A percentile compares a stretch with the other conserved stretches of the same genome.
Evolutionary conservation across 2,797 vertebrate genomes (phyloP).

Genomic region (Paratrypauchen microcephalus): DNA sequence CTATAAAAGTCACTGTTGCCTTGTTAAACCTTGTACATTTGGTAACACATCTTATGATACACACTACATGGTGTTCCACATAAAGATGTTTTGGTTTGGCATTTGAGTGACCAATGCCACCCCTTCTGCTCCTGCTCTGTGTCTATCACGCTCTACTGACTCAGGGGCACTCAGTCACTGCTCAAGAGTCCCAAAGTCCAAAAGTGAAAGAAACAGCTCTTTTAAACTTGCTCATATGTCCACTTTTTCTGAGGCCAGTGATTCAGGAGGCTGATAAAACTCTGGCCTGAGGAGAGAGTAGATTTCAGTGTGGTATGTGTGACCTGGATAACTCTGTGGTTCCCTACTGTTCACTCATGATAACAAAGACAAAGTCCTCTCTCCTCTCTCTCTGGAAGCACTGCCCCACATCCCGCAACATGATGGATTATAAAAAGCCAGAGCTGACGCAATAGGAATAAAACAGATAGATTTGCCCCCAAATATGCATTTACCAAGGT

Average conservation of each 20-base stretch:
- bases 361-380: slow-evolving; percentile 66
- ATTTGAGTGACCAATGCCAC: slow-evolving; percentile 1
- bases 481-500: slow-evolving; percentile 14
- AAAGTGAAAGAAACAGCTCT: slow-evolving; percentile 5
- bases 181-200: slow-evolving; percentile 15
- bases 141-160: not conserved
- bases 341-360: slow-evolving; percentile 43
- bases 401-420: slow-evolving; percentile 37
- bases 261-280: slow-evolving; percentile 31
- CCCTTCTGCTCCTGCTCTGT: not conserved
- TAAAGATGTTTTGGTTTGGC: not conserved
- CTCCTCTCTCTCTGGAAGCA: slow-evolving; percentile 27
- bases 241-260: slow-evolving; percentile 34
- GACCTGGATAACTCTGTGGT: slow-evolving; percentile 46
- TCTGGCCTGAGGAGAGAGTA: slow-evolving; percentile 33
- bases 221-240: slow-evolving; percentile 18
- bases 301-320: slow-evolving; percentile 58
- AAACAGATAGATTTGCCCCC: slow-evolving; percentile 35
- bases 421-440: slow-evolving; percentile 33
- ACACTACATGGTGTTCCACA: not conserved
- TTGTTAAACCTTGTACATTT: not conserved
- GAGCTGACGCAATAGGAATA: slow-evolving; percentile 31
- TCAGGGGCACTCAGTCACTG: not conserved
- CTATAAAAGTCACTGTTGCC: not conserved
- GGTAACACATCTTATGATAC: not conserved